Conservation (phyloP, 2,113 vertebrate species). For the Dissostichus mawsoni region DNA sequence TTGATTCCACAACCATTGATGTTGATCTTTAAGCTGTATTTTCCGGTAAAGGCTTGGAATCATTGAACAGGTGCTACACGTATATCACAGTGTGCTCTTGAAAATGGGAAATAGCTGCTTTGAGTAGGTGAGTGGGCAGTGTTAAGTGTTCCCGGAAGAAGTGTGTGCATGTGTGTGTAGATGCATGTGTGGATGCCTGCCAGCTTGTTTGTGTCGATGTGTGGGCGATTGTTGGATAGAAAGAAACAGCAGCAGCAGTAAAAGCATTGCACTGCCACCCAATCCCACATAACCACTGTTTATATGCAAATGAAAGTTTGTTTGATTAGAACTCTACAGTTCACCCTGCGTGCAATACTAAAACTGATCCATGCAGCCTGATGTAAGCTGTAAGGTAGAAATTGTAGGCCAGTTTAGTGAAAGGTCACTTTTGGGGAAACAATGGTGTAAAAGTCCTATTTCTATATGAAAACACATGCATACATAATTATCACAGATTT, state of each 20-base stretch:
- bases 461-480: background rate
- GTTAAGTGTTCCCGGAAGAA: constrained; percentile 62
- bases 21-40: background rate
- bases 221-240: constrained; percentile 69
- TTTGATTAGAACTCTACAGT: constrained; percentile 21
- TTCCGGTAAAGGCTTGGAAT: constrained; percentile 15
- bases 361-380: background rate
- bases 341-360: background rate
- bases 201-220: constrained; percentile 61
- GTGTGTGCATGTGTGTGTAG: constrained; percentile 13
- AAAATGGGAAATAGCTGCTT: constrained; percentile 66
- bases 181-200: constrained; percentile 35
- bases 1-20: constrained; percentile 4
- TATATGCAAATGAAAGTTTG: constrained; percentile 47
- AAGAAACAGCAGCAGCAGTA: constrained; percentile 68
- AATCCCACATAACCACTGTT: constrained; percentile 47
- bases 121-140: constrained; percentile 64
- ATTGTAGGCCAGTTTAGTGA: background rate
- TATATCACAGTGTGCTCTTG: constrained; percentile 40
- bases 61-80: constrained; percentile 29
- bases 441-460: background rate
- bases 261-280: constrained; percentile 48
- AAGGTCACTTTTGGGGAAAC: background rate
- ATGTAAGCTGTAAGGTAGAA: constrained; percentile 1
- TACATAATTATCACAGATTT: background rate